Percentiles rank a stretch among this genome's conserved stretches.
Evolutionary conservation across 2,888 invertebrate genomes (phyloP).

Genomic region (Trachelus tabidus): DNA sequence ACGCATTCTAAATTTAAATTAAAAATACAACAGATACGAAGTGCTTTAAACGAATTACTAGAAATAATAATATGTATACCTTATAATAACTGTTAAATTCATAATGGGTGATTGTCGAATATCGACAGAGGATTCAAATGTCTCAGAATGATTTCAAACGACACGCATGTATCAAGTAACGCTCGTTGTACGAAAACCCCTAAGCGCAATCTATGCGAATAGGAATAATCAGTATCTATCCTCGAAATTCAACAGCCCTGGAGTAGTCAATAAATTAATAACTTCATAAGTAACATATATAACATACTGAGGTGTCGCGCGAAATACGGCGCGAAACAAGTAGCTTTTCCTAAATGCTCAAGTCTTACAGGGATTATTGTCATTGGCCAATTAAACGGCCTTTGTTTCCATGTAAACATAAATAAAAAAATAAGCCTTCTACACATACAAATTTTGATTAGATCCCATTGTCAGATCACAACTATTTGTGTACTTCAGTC

Average conservation of each 20-base stretch:
- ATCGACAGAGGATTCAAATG: neutral
- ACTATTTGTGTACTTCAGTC: neutral
- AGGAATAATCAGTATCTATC: neutral
- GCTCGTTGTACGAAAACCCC: neutral
- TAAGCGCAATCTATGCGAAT: neutral
- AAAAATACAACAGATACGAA: neutral
- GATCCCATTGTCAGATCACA: neutral
- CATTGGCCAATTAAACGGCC: neutral
- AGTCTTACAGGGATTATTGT: neutral
- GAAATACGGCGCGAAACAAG: neutral
- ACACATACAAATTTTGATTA: neutral
- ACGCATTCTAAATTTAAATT: neutral
- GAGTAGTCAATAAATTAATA: constrained; percentile 4
- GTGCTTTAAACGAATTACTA: neutral
- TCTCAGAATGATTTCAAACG: neutral
- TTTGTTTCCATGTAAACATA: neutral
- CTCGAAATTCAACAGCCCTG: neutral
- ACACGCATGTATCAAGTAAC: neutral
- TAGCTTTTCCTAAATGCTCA: neutral
- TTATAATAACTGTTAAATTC: neutral
- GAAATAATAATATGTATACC: too few relatives aligned
- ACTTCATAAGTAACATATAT: neutral
- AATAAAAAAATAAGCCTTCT: neutral
- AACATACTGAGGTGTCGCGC: neutral
- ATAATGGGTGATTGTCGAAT: neutral